phyloP scores from a whole-genome alignment of 2,888 invertebrate species.

The Megaustenia siamemsis region DNA sequence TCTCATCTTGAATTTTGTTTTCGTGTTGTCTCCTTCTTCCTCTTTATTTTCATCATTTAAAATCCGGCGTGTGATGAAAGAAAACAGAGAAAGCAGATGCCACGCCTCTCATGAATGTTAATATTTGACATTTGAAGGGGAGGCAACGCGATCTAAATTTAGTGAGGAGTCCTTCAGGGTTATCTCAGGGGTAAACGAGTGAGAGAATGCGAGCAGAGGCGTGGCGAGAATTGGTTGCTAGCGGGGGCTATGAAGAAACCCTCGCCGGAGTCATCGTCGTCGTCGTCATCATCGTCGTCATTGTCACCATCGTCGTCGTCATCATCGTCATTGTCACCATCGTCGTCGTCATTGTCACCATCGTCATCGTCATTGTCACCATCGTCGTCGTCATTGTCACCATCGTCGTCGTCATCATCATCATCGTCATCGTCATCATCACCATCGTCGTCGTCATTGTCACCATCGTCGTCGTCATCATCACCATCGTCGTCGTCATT shows the following conservation, averaged over 20 bases:
- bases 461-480: constrained; percentile 6
- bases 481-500: too few species aligned
- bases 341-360: not conserved
- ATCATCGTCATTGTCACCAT: not conserved
- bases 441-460: constrained; percentile 6
- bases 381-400: too few species aligned
- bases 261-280: not conserved
- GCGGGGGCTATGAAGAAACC: not conserved
- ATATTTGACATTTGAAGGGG: not conserved
- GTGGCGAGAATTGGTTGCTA: not conserved
- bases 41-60: not conserved
- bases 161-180: not conserved
- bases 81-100: not conserved
- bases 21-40: not conserved
- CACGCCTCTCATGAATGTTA: not conserved
- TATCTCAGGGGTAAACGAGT: not conserved
- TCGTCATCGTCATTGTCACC: not conserved
- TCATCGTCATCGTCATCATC: not conserved
- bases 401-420: not conserved
- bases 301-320: not conserved
- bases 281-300: not conserved
- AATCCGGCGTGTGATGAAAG: not conserved
- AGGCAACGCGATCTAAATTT: not conserved
- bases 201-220: not conserved
- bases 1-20: not conserved